phyloP scores from a whole-genome alignment of 2,888 invertebrate genomes.

The Nycteola revayana region DNA sequence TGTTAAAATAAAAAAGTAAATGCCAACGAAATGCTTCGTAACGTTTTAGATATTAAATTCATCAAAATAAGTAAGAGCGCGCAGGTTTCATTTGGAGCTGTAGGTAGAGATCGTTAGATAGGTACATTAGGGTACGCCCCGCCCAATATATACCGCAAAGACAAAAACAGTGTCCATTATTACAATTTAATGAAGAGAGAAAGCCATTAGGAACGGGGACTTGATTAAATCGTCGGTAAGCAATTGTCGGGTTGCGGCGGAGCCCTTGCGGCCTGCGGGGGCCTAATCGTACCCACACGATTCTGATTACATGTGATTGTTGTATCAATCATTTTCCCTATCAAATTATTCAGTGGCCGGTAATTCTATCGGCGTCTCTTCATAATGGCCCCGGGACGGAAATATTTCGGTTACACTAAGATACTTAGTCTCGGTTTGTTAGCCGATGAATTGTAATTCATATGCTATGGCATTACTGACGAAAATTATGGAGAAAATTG shows the following conservation, averaged over 20 bases:
- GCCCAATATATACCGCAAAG: slow-evolving; percentile 49
- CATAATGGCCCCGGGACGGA: slow-evolving; percentile 65
- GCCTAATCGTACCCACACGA: slow-evolving; percentile 76
- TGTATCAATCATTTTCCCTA: slow-evolving; percentile 81
- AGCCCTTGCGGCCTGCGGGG: slow-evolving; percentile 53
- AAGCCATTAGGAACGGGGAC: slow-evolving; percentile 67
- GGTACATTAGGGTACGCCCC: slow-evolving; percentile 43
- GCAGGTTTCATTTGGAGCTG: slow-evolving; percentile 8
- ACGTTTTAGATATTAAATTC: no score
- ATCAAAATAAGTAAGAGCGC: no score
- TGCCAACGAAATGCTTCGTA: no score
- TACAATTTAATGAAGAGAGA: slow-evolving; percentile 77
- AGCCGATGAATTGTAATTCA: slow-evolving; percentile 71
- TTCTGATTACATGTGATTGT: slow-evolving; percentile 78
- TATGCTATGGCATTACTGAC: slow-evolving; percentile 67
- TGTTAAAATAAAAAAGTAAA: no score
- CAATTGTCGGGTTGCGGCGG: slow-evolving; percentile 58
- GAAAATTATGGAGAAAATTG: slow-evolving; percentile 62
- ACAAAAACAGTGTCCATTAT: slow-evolving; percentile 71
- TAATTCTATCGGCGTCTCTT: slow-evolving; percentile 72
- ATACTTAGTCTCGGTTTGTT: slow-evolving; percentile 79
- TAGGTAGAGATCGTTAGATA: slow-evolving; percentile 39
- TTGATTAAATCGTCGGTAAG: slow-evolving; percentile 76
- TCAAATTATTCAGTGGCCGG: slow-evolving; percentile 79
- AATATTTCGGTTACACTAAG: slow-evolving; percentile 73